Base-by-base conservation (phyloP, 2,797 vertebrate genomes). In the Distichodus sexfasciatus region DNA sequence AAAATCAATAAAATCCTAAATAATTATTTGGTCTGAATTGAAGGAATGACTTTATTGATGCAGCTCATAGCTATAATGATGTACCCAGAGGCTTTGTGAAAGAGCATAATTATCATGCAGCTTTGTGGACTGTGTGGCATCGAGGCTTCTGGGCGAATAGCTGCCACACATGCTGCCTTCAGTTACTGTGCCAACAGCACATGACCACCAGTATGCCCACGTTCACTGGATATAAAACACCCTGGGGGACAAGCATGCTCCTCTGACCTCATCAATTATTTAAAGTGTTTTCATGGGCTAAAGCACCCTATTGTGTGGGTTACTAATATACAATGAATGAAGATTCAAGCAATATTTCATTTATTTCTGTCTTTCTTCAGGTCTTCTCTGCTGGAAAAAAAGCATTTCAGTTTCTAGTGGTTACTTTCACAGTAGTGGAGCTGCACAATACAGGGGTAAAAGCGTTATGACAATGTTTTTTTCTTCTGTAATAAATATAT, bases 111-210 rank as follows among this genome's bases (percentile, higher is more conserved):
- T 23, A 14, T 6, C 23, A 50, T 23, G 24, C 28, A 51, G 31
- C 33, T 63, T 31, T 55, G 43, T 4, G 6, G 64, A 54, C 19
- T 58, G 58, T 59, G 47, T 62, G 48, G 36, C 38, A 21, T 40
- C 50, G 44, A 38, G 9, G 31, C 21, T n/a, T 26, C 9, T 41
- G 14, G 12, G 8, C 8, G 17, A 14, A 26, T 12, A 36, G 36
- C 26, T 59, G 29, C 15, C 59, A 57, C 43, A 51, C 63, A 66
- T 71, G 5, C 76, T 47, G 62, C 36, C 44, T 38, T 33, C 65
- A 57, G 76, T 77, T 73, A 69, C 75, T 69, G 55, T 74, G 70
- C 75, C 66, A 80, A 77, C 41, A 31, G 55, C 46, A 51, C 59
- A 17, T 46, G 40, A 36, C 19, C 8, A 31, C 2, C 46, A 60